Conservation (phyloP, 2,888 invertebrate genomes). For the Drosophila niveifrons region DNA sequence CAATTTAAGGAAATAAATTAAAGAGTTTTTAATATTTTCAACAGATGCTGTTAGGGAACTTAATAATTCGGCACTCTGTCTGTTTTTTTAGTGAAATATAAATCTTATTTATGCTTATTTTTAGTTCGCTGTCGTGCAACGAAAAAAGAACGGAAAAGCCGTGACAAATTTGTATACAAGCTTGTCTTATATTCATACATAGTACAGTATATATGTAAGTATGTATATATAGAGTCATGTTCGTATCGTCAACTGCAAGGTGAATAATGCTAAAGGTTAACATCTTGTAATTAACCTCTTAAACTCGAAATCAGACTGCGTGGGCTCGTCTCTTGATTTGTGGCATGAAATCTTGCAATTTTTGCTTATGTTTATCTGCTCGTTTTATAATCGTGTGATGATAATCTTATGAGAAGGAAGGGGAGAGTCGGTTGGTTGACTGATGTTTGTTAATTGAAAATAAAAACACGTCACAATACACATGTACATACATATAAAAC, state of each 20-base stretch:
- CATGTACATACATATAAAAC: not conserved
- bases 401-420: not conserved
- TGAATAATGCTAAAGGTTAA: constrained; percentile 2
- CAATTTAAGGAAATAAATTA: no score
- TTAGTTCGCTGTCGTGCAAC: not conserved
- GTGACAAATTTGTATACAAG: not conserved
- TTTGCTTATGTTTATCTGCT: not conserved
- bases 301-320: constrained; percentile 1
- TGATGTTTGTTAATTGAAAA: constrained; percentile 1
- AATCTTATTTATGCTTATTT: not conserved
- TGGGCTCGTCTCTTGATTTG: not conserved
- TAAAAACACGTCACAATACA: not conserved
- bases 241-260: not conserved
- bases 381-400: not conserved
- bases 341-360: not conserved
- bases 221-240: not conserved
- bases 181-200: not conserved
- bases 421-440: not conserved
- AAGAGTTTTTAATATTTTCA: no score
- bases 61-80: no score
- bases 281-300: constrained; percentile 2
- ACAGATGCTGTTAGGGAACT: no score
- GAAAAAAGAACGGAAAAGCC: not conserved
- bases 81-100: not conserved
- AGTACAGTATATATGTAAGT: not conserved